Evolutionary conservation across 2,113 vertebrate genomes (phyloP).

Genomic region (Malurus alboscapulatus): DNA sequence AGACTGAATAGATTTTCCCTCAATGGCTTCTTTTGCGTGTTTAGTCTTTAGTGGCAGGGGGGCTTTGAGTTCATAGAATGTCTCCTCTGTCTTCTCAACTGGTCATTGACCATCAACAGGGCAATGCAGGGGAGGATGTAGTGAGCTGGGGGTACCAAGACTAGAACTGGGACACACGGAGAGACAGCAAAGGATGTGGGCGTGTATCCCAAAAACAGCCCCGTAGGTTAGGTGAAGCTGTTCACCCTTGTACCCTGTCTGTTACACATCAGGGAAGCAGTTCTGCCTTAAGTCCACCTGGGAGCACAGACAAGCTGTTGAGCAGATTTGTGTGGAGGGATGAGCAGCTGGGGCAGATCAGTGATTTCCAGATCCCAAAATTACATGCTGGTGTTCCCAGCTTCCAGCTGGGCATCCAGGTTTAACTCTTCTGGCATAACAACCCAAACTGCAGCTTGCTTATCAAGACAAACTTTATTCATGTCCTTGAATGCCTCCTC

Average conservation of each 20-base stretch:
- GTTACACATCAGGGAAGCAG: background rate
- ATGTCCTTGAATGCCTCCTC: background rate
- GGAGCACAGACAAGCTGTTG: background rate
- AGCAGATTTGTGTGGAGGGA: background rate
- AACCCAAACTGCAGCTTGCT: background rate
- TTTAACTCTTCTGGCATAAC: background rate
- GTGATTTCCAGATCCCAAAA: background rate
- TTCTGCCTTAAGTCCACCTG: background rate
- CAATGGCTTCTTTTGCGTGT: conserved; percentile 15
- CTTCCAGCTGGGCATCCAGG: background rate
- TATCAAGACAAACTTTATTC: background rate
- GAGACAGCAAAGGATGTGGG: background rate
- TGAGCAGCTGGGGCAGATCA: background rate
- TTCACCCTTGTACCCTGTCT: background rate
- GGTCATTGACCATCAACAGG: background rate
- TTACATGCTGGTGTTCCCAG: background rate
- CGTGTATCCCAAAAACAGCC: background rate
- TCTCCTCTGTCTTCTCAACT: background rate
- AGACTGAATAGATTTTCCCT: background rate
- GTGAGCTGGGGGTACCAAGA: background rate
- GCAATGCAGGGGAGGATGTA: accelerated
- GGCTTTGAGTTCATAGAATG: background rate
- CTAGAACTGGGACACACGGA: background rate
- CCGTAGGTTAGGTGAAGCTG: background rate
- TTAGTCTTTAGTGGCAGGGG: background rate